These are phyloP conservation scores for Paedocypris micromegethes DNA, from an alignment of 2,797 vertebrate species.

Conservation along the genomic window DNA sequence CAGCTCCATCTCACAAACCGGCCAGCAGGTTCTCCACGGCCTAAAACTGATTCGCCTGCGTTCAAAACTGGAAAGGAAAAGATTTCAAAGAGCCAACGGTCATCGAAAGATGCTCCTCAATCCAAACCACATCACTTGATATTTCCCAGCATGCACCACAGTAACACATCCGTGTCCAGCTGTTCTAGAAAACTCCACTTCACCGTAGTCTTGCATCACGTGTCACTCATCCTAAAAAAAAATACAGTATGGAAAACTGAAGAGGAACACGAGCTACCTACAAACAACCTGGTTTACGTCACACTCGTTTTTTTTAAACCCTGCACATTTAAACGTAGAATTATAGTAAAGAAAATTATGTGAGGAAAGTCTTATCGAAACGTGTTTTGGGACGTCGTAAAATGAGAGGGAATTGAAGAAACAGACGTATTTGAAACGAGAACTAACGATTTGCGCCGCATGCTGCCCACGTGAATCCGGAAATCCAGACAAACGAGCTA, in stretches of 20 bases:
- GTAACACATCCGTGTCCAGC: conserved; percentile 20
- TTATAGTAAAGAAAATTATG: no score
- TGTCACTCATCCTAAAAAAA: conserved; percentile 7
- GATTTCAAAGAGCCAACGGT: not conserved
- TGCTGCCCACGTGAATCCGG: conserved; percentile 28
- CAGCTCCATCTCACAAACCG: not conserved
- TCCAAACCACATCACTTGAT: not conserved
- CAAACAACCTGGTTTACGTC: conserved; percentile 38
- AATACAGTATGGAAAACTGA: not conserved
- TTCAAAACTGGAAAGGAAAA: not conserved
- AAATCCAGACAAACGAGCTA: conserved; percentile 3
- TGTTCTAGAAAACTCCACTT: not conserved
- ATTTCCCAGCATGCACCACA: conserved; percentile 18
- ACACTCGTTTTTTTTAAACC: conserved; percentile 28
- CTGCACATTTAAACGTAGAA: no score
- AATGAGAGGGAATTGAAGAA: no score
- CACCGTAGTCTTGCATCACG: not conserved
- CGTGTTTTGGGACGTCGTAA: no score
- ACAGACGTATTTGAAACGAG: conserved; percentile 5
- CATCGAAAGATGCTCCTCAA: not conserved
- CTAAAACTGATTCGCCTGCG: not conserved
- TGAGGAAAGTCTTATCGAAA: no score
- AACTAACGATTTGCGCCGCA: conserved; percentile 8
- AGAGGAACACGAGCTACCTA: conserved; percentile 22
- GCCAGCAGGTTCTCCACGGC: not conserved